A percentile compares a stretch with the other conserved stretches of the same genome.
These are phyloP conservation scores for Anthoscopus minutus DNA, from an alignment of 2,113 vertebrate species.

Conservation along the genomic window DNA sequence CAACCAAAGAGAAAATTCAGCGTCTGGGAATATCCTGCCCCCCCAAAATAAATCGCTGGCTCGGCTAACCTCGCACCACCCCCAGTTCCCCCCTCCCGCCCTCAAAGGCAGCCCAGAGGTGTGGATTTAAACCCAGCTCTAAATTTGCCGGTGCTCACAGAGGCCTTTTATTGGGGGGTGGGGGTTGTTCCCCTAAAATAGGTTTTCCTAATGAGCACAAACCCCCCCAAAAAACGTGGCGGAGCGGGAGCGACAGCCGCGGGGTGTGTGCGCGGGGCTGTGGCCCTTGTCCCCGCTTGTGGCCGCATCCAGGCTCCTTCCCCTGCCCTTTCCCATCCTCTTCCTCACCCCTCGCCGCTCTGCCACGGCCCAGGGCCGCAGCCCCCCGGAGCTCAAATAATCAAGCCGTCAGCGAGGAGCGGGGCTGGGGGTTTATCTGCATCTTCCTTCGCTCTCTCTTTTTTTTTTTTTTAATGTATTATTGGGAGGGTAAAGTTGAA, in stretches of 20 bases:
- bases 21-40: background rate
- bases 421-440: slow-evolving; percentile 45
- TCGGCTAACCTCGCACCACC: background rate
- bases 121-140: background rate
- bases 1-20: slow-evolving; percentile 5
- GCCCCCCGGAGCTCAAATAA: slow-evolving; percentile 63
- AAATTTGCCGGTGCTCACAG: background rate
- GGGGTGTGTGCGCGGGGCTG: background rate
- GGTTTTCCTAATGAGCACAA: background rate
- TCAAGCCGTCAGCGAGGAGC: slow-evolving; percentile 60
- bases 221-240: background rate
- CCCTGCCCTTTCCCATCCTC: background rate
- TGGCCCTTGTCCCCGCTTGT: background rate
- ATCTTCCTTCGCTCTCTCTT: slow-evolving; percentile 1
- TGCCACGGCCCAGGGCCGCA: slow-evolving; percentile 1
- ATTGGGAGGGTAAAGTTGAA: slow-evolving; percentile 69
- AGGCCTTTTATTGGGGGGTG: background rate
- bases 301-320: slow-evolving; percentile 5
- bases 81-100: background rate
- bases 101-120: background rate
- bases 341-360: background rate
- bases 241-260: background rate
- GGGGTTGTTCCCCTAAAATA: background rate
- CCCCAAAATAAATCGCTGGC: background rate
- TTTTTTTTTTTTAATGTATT: slow-evolving; percentile 46